Percentiles rank a stretch among this genome's conserved stretches.
phyloP scores from a whole-genome alignment of 2,797 vertebrate genomes.

The Anniella stebbinsi region DNA sequence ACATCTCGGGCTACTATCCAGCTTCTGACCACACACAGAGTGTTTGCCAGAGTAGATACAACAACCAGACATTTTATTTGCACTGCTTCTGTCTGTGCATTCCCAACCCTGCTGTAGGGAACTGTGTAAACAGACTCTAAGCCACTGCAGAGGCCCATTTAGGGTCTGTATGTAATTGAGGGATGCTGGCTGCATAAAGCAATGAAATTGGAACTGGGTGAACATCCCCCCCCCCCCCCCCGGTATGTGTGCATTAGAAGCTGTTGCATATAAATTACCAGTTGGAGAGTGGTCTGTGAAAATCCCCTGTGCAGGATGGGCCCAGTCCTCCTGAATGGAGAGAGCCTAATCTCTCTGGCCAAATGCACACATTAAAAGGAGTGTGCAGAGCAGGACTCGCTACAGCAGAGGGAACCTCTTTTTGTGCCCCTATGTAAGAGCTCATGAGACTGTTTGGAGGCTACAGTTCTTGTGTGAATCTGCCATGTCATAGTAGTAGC shows the following conservation, averaged over 20 bases:
- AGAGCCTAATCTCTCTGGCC: neutral
- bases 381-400: neutral
- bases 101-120: constrained; percentile 1
- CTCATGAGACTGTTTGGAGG: neutral
- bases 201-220: neutral
- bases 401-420: neutral
- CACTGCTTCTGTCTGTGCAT: neutral
- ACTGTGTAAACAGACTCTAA: neutral
- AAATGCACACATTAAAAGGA: neutral
- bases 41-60: neutral
- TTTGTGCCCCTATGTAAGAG: neutral
- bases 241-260: neutral
- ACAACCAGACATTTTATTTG: constrained; percentile 9
- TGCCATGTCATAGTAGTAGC: neutral
- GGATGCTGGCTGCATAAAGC: neutral
- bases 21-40: neutral
- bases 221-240: neutral
- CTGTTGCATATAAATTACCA: neutral
- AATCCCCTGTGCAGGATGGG: too few species aligned
- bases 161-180: neutral
- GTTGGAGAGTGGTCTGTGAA: neutral
- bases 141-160: neutral
- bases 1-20: neutral
- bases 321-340: neutral
- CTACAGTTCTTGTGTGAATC: neutral